phyloP scores from a whole-genome alignment of 1,140 invertebrate genomes.

The Eubasilissa regina region DNA sequence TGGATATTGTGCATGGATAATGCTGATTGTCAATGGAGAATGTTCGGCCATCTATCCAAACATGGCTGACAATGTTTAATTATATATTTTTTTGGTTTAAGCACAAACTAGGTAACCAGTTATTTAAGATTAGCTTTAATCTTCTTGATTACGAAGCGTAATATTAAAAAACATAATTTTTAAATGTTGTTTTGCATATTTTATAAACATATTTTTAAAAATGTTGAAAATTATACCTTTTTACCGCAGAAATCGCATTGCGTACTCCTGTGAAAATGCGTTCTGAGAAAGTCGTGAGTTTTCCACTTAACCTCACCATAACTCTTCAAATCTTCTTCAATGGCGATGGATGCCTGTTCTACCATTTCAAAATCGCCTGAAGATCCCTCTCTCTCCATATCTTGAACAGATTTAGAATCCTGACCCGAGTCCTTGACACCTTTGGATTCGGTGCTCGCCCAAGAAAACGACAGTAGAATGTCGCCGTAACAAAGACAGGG shows the following conservation, averaged over 20 bases:
- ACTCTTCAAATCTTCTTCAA: constrained; percentile 23
- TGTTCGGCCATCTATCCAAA: no score
- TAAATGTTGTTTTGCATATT: no score
- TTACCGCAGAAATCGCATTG: constrained; percentile 94
- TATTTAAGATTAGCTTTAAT: no score
- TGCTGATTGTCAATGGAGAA: no score
- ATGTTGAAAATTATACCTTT: constrained; percentile 77
- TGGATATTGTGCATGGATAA: no score
- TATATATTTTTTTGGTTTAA: no score
- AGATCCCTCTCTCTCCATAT: constrained; percentile 59
- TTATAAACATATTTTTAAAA: background rate
- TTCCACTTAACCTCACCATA: constrained; percentile 49
- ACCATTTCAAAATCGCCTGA: constrained; percentile 56
- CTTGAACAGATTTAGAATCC: constrained; percentile 39
- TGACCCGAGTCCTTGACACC: constrained; percentile 23
- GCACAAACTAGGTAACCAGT: no score
- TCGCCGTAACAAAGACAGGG: constrained; percentile 92
- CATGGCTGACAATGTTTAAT: no score
- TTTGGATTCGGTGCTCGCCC: constrained; percentile 63
- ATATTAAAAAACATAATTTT: no score
- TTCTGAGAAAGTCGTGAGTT: constrained; percentile 85
- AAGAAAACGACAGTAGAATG: constrained; percentile 87
- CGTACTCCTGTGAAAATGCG: constrained; percentile 89
- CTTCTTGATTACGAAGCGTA: no score
- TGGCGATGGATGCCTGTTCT: constrained; percentile 52